phyloP scores from a whole-genome alignment of 2,888 invertebrate genomes.

The Spisula subtruncata region DNA sequence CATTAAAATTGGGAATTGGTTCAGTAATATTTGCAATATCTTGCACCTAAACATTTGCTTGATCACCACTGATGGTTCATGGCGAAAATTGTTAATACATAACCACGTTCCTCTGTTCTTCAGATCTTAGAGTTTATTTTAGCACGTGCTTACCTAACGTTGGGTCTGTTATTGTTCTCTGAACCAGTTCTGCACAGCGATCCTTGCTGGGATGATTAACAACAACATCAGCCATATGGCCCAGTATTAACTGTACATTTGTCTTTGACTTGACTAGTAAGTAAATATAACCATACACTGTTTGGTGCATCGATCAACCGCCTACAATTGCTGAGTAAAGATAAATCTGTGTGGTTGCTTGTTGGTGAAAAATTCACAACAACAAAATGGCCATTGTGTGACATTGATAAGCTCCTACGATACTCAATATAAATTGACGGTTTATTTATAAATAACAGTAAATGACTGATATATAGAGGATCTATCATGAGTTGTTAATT shows the following conservation, averaged over 20 bases:
- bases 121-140: not conserved
- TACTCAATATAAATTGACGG: too few relatives aligned
- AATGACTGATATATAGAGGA: too few relatives aligned
- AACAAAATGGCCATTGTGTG: too few relatives aligned
- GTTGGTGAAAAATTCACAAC: not conserved
- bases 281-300: not conserved
- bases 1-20: not conserved
- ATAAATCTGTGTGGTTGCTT: not conserved
- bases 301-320: not conserved
- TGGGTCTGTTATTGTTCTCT: not conserved
- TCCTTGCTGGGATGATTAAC: not conserved
- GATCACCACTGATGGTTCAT: not conserved
- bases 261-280: not conserved
- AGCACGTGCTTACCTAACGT: conserved; percentile 1
- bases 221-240: conserved; percentile 1
- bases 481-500: too few relatives aligned
- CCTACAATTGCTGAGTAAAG: not conserved
- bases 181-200: not conserved
- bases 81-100: not conserved
- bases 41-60: not conserved
- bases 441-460: too few relatives aligned
- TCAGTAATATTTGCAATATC: too few relatives aligned
- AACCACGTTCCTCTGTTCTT: not conserved
- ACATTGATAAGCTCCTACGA: too few relatives aligned
- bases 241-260: not conserved